A percentile compares a stretch with the other conserved stretches of the same genome.
These are phyloP conservation scores for Chloromyia formosa DNA, from an alignment of 2,888 invertebrate genomes.

Conservation along the genomic window DNA sequence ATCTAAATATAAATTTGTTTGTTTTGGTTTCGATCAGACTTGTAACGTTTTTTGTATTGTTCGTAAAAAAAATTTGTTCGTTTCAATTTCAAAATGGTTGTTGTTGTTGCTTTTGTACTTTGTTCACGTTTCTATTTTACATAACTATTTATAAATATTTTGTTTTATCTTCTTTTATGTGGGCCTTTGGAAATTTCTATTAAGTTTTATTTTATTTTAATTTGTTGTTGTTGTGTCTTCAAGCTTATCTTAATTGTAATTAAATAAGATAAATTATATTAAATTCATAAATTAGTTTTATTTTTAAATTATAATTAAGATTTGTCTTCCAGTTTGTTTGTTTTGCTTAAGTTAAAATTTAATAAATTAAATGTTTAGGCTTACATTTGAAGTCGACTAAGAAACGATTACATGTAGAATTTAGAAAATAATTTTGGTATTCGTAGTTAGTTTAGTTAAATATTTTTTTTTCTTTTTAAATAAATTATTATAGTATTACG, in stretches of 20 bases:
- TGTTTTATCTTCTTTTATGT: slow-evolving; percentile 17
- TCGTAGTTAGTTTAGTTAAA: slow-evolving; percentile 40
- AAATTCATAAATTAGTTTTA: slow-evolving; percentile 27
- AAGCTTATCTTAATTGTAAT: slow-evolving; percentile 32
- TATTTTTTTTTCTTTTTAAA: slow-evolving; percentile 47
- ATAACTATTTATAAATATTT: slow-evolving; percentile 31
- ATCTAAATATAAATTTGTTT: slow-evolving; percentile 27
- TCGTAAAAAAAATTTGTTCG: slow-evolving; percentile 45
- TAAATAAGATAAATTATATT: slow-evolving; percentile 3
- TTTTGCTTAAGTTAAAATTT: slow-evolving; percentile 50
- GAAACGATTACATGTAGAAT: background rate
- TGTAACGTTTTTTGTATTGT: slow-evolving; percentile 40
- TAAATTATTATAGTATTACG: slow-evolving; percentile 48
- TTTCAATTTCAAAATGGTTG: no score
- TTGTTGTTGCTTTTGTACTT: no score
- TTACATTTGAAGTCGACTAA: slow-evolving; percentile 32
- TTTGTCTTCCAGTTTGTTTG: slow-evolving; percentile 48
- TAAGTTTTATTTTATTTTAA: no score
- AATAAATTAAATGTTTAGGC: slow-evolving; percentile 47
- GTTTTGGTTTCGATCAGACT: slow-evolving; percentile 49
- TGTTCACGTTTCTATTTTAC: slow-evolving; percentile 51
- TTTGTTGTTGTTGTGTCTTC: slow-evolving; percentile 23
- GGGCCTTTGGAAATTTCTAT: slow-evolving; percentile 44
- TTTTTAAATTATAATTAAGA: slow-evolving; percentile 3
- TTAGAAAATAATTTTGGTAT: slow-evolving; percentile 49